Evolutionary conservation across 2,888 invertebrate genomes (phyloP).

Genomic region (Tridacna crocea): DNA sequence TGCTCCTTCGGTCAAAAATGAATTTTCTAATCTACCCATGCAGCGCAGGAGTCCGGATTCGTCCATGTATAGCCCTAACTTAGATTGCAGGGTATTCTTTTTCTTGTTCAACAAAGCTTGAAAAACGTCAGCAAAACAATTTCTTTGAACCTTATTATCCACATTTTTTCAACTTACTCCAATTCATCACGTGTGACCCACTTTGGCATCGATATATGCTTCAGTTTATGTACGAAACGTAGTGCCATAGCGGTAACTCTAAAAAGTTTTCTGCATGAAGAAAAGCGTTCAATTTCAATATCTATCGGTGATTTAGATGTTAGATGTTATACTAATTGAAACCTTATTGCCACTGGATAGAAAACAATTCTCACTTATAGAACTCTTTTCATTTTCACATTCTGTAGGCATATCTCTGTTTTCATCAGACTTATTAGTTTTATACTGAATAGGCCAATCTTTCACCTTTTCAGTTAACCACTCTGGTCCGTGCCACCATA

Average conservation of each 20-base stretch:
- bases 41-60: slow-evolving; percentile 21
- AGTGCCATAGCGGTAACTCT: slow-evolving; percentile 3
- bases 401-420: not conserved
- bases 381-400: not conserved
- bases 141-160: too few species aligned
- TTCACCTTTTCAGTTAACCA: slow-evolving; percentile 2
- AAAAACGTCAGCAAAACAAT: too few species aligned
- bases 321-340: too few species aligned
- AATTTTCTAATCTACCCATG: slow-evolving; percentile 27
- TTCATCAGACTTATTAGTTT: not conserved
- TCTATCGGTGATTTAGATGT: not conserved
- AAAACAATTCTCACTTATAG: not conserved
- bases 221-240: slow-evolving; percentile 3
- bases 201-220: too few species aligned
- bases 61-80: slow-evolving; percentile 31
- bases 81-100: not conserved
- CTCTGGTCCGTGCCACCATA: slow-evolving; percentile 44
- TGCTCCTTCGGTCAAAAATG: slow-evolving; percentile 12
- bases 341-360: too few species aligned
- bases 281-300: not conserved
- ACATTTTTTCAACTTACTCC: too few species aligned
- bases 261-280: not conserved
- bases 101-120: too few species aligned
- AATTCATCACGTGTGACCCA: too few species aligned
- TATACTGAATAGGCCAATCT: not conserved